phyloP scores from a whole-genome alignment of 2,888 invertebrate species.

The Plusia festucae region DNA sequence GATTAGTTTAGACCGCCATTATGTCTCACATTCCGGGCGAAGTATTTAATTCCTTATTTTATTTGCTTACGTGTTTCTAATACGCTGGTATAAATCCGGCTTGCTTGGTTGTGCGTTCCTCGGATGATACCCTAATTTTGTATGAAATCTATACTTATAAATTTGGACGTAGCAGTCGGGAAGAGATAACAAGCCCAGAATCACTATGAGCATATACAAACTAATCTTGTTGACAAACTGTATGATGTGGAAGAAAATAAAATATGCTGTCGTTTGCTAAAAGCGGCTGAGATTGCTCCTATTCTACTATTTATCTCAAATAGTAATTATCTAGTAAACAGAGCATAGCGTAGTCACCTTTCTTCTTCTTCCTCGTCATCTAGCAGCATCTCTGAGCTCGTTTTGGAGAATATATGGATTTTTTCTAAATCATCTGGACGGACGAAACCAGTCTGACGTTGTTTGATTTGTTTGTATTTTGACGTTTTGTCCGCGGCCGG shows the following conservation, averaged over 20 bases:
- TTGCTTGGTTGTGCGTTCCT: not conserved
- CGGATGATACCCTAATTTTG: not conserved
- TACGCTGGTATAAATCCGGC: not conserved
- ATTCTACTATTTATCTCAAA: constrained; percentile 3
- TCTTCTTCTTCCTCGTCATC: constrained; percentile 9
- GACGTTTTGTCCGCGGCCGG: not conserved
- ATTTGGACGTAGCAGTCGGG: not conserved
- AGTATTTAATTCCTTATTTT: not conserved
- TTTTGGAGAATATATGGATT: not conserved
- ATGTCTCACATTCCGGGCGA: not conserved
- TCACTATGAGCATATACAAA: not conserved
- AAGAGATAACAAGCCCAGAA: not conserved
- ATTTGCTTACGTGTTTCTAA: not conserved
- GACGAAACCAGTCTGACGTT: constrained; percentile 14
- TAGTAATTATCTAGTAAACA: not conserved
- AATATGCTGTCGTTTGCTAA: not conserved
- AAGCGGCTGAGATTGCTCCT: not conserved
- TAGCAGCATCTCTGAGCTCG: constrained; percentile 8
- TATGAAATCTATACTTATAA: constrained; percentile 1
- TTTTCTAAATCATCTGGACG: constrained; percentile 14
- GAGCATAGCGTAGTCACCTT: constrained; percentile 6
- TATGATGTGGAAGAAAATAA: not conserved
- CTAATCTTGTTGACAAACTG: not conserved
- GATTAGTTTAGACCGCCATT: not conserved
- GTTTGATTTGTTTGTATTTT: not conserved